Evolutionary conservation across 2,113 vertebrate genomes (phyloP).

Genomic region (Laticauda laticaudata): DNA sequence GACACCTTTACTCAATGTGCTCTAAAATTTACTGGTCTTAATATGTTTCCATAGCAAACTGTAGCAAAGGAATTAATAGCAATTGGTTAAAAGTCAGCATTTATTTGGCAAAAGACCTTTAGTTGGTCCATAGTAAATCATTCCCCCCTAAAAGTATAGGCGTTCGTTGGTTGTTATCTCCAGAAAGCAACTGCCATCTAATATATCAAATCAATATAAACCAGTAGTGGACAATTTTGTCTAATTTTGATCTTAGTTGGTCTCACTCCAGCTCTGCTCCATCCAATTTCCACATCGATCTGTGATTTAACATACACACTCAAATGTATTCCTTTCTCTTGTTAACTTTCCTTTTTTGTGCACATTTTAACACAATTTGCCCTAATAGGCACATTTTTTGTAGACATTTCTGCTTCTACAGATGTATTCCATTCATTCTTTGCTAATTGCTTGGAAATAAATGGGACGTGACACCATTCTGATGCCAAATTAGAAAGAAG

Average conservation of each 20-base stretch:
- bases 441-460: not conserved
- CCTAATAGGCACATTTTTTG: not conserved
- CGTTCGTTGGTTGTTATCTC: not conserved
- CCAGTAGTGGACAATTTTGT: not conserved
- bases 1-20: not conserved
- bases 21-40: not conserved
- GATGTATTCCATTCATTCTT: not conserved
- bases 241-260: not conserved
- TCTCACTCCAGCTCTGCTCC: not conserved
- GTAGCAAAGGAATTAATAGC: not conserved
- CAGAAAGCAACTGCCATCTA: not conserved
- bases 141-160: not conserved
- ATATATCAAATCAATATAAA: not conserved
- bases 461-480: not conserved
- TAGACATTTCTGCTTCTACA: not conserved
- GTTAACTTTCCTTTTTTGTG: not conserved
- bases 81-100: not conserved
- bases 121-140: not conserved
- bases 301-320: not conserved
- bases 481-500: not conserved
- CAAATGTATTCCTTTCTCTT: not conserved
- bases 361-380: not conserved
- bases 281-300: not conserved
- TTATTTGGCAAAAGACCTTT: not conserved
- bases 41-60: not conserved